These are phyloP conservation scores for Hemichromis elongatus DNA, from an alignment of 2,113 vertebrate genomes.

Conservation along the genomic window DNA sequence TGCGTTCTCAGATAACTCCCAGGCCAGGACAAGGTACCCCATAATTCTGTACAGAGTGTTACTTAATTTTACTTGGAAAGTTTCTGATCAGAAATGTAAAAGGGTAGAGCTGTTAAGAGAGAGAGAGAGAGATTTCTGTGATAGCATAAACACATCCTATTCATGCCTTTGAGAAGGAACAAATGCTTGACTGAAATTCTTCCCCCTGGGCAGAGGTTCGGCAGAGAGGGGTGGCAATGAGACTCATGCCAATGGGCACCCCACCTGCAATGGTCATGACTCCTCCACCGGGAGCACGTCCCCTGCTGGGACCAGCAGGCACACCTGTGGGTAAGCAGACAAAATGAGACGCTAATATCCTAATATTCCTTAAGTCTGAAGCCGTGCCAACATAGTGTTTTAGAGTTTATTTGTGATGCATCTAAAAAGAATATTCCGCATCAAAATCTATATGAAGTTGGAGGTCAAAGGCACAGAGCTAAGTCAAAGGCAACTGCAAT, in stretches of 20 bases:
- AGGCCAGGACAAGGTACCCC: slow-evolving; percentile 88
- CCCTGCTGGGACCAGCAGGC: slow-evolving; percentile 46
- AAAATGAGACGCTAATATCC: background rate
- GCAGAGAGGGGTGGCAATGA: slow-evolving; percentile 83
- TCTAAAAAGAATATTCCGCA: background rate
- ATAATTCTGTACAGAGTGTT: background rate
- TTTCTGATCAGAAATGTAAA: background rate
- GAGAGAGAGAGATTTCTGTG: background rate
- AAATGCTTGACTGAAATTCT: background rate
- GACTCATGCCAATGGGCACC: slow-evolving; percentile 67
- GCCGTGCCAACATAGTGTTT: accelerated
- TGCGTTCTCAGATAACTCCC: slow-evolving; percentile 80
- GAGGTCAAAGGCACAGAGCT: background rate
- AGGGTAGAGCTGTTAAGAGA: background rate
- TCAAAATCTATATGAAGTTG: background rate
- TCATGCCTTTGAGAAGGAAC: background rate
- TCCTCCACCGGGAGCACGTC: slow-evolving; percentile 59
- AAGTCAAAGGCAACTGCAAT: background rate
- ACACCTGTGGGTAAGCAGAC: slow-evolving; percentile 66
- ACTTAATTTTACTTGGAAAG: background rate
- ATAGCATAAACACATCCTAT: background rate
- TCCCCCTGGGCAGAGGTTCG: slow-evolving; percentile 80
- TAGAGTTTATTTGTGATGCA: background rate
- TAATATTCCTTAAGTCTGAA: background rate
- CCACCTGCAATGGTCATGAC: slow-evolving; percentile 53